These are phyloP conservation scores for Platysternon megacephalum DNA, from an alignment of 2,113 vertebrate genomes.

Conservation along the genomic window DNA sequence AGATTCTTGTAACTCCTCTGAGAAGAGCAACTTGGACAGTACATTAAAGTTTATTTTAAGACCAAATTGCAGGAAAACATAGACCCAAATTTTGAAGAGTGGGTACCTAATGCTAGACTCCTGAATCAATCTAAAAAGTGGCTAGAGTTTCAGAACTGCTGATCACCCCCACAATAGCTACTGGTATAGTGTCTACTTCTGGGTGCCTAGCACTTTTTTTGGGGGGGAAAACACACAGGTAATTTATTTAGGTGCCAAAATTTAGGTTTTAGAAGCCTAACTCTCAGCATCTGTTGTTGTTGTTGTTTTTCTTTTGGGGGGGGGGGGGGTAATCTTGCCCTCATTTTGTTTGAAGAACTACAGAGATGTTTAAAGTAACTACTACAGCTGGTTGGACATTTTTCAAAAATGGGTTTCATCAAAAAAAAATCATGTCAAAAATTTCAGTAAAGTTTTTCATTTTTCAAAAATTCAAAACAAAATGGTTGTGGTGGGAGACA, in stretches of 20 bases:
- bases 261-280: not conserved
- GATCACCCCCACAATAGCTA: not conserved
- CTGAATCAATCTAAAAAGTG: not conserved
- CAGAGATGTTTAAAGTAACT: not conserved
- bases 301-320: too few relatives aligned
- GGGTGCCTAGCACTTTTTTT: not conserved
- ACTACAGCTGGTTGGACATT: not conserved
- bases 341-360: not conserved
- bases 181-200: not conserved
- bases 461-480: not conserved
- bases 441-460: not conserved
- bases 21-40: conserved; percentile 56
- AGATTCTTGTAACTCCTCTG: conserved; percentile 56
- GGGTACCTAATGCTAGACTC: not conserved
- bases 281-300: not conserved
- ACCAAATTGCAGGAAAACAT: not conserved
- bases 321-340: not conserved
- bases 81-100: not conserved
- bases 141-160: not conserved
- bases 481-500: not conserved
- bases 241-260: not conserved
- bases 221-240: not conserved
- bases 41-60: conserved; percentile 31
- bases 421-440: not conserved
- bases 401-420: not conserved